phyloP scores from a whole-genome alignment of 1,140 invertebrate species.

The Lepidurus packardi region DNA sequence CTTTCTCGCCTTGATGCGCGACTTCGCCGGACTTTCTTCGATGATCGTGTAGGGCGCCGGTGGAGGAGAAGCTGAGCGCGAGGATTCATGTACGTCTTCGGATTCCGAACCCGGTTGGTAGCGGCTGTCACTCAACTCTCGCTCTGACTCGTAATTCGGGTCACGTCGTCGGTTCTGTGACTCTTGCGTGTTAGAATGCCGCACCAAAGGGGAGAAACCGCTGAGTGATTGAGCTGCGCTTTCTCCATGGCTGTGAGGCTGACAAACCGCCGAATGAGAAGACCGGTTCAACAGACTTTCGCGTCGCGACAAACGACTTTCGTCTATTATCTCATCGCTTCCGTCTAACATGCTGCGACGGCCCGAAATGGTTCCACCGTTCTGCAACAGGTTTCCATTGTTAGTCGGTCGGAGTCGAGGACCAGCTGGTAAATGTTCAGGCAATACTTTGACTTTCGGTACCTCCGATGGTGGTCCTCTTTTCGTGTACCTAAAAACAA shows the following conservation, averaged over 20 bases:
- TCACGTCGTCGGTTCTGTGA: background rate
- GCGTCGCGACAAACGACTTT: background rate
- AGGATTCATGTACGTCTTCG: slow-evolving; percentile 24
- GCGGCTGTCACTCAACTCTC: background rate
- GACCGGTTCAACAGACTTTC: slow-evolving; percentile 3
- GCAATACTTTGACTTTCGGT: slow-evolving; percentile 27
- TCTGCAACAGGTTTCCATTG: slow-evolving; percentile 27
- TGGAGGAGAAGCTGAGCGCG: background rate
- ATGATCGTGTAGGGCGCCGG: slow-evolving; percentile 11
- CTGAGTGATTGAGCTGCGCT: background rate
- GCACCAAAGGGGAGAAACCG: background rate
- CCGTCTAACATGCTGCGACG: background rate
- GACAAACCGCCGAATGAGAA: background rate
- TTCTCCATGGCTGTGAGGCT: background rate
- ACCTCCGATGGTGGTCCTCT: background rate
- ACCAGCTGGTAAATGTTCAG: slow-evolving; percentile 22
- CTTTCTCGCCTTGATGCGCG: slow-evolving; percentile 9
- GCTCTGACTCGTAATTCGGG: background rate
- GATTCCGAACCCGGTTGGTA: background rate
- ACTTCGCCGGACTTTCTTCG: slow-evolving; percentile 23
- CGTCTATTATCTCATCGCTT: background rate
- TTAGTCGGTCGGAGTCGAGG: slow-evolving; percentile 10
- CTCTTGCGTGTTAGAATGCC: background rate
- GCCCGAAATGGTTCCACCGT: slow-evolving; percentile 28
- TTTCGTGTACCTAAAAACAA: background rate